Evolutionary conservation across 1,140 invertebrate species (phyloP), one percentile per base, ranked within the genome.

Genomic region (Bilobella aurantiaca): DNA sequence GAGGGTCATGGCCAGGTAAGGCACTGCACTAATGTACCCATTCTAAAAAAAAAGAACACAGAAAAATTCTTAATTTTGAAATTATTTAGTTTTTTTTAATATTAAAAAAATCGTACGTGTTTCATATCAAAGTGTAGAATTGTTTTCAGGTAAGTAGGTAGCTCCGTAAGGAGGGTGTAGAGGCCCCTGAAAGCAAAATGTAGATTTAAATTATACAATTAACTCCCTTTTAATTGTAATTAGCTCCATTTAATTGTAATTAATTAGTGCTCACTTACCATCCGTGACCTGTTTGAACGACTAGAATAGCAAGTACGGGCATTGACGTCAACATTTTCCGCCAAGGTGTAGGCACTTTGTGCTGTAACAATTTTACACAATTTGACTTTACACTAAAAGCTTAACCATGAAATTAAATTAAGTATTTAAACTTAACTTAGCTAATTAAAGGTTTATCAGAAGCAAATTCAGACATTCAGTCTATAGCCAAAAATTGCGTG

Each of bases 231-330:
- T 27, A 46, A 63, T 61, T 61, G 31, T 14, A 61, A 34, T 21
- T 2, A 61, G 3, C 12, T 25, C 16, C 14, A 37, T 16, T 42
- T 8, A 18, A 12, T 42, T 42, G 8, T 42, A 42, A 42, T 8
- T 42, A n/a, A n/a, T n/a, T n/a, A n/a, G n/a, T n/a, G n/a, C 59
- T 64, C 1, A 57, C 25, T n/a, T 62, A 57, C 57, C 59, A 69
- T 1, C 67, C 68, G 8, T 73, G 68, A 16, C 71, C 71, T 3
- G 71, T 70, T 37, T 73, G 71, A 1, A 66, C 69, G 8, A 70
- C 28, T 61, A 96, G 83, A 74, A 96, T 91, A 1, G 93, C 92
- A 90, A 91, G 95, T 2, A 97, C 91, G 0, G 92, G 88, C 0
- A 81, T 74, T 0, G 92, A 94, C 0, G 83, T 85, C 3, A 96